Evolutionary conservation across 1,140 invertebrate genomes (phyloP), one percentile per base, ranked within the genome.

Genomic region (Probaryconus sp.): DNA sequence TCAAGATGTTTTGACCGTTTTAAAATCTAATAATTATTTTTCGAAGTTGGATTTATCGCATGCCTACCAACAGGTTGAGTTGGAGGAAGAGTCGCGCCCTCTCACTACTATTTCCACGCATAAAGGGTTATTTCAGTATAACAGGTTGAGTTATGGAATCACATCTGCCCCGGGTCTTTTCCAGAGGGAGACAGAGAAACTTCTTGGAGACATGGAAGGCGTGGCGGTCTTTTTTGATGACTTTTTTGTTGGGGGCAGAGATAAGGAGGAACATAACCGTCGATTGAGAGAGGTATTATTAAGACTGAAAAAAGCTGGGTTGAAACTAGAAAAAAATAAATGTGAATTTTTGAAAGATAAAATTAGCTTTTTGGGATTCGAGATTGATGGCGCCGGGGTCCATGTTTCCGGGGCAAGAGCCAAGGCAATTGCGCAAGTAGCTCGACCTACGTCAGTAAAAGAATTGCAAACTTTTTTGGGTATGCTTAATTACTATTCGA

Each of bases 21-120:
- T n/a, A n/a, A n/a, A n/a, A n/a, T n/a, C n/a, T n/a, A n/a, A n/a
- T n/a, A n/a, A n/a, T n/a, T n/a, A n/a, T 9, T 86, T 83, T 74
- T 55, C 78, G 5, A 83, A 81, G 63, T 53, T 85, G 5, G 84
- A 86, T 61, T 58, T 85, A 6, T 47, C 63, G 0, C 37, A 69
- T 24, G 85, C 81, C 2, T 87, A 84, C 55, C 47, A 53, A 38
- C 82, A 86, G 42, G 37, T 86, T 0, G 47, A 60, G 38, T 53
- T 85, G 16, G 76, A 76, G 40, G 70, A 79, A 10, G 53, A 56
- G n/a, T 81, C 82, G 6, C 53, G 58, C 24, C 61, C 51, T 13
- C 42, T 83, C n/a, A 64, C 58, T 10, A 75, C 72, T 13, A 78
- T 81, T 9, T 58, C 63, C 5, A 84, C 83, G 16, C 65, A 80